Evolutionary conservation across 2,888 invertebrate genomes (phyloP).

Genomic region (Acrobasis suavella): DNA sequence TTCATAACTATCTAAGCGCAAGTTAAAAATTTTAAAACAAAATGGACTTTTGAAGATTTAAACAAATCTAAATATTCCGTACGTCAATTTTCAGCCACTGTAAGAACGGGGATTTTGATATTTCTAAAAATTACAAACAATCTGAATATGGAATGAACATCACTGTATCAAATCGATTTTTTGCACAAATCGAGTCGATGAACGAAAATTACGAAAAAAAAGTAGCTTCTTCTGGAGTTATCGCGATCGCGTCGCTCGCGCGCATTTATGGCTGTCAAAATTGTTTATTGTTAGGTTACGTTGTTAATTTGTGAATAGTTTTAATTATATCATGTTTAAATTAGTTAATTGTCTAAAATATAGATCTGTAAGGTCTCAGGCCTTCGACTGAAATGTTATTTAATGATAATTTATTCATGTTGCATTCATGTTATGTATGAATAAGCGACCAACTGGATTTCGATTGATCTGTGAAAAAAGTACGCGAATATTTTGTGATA

Average conservation of each 20-base stretch:
- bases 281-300: constrained; percentile 74
- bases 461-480: constrained; percentile 62
- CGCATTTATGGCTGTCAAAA: constrained; percentile 73
- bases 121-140: no score
- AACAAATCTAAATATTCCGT: no score
- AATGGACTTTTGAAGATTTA: no score
- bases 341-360: constrained; percentile 11
- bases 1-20: no score
- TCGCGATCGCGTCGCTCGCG: constrained; percentile 54
- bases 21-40: no score
- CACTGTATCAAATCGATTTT: background rate
- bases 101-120: no score
- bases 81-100: no score
- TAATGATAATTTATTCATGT: constrained; percentile 25
- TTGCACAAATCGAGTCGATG: background rate
- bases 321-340: constrained; percentile 27
- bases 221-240: background rate
- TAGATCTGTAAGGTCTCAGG: background rate
- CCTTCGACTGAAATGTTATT: constrained; percentile 14
- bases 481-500: constrained; percentile 71
- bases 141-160: no score
- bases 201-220: background rate
- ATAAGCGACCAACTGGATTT: constrained; percentile 64
- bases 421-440: constrained; percentile 38
- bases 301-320: constrained; percentile 37